Evolutionary conservation across 2,888 invertebrate genomes (phyloP), one percentile per base, ranked within the genome.

Genomic region (Onthophagus sagittarius): DNA sequence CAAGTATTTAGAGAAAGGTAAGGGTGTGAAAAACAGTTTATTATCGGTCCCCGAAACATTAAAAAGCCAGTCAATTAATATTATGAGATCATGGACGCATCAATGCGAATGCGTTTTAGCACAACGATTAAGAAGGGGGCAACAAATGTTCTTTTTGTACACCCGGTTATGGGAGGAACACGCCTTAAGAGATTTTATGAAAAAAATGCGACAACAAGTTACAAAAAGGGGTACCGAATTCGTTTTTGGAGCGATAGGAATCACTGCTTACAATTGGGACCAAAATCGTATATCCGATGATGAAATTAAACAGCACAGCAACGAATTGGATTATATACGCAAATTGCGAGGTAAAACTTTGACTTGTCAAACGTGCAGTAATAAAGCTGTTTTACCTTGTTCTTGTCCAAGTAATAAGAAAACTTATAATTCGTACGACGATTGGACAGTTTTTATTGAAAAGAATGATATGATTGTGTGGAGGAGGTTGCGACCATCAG

Each of bases 391-490:
- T 14, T 80, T 85, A n/a, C 89, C 88, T 78, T 90, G 89, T 78
- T 81, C 80, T 65, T 88, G 88, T 80, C 77, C 81, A 5, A 79
- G 79, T 11, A 72, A 75, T 33, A 80, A 62, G 62, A 75, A 71
- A 4, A 63, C 77, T 70, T 71, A 73, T 11, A 62, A n/a, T 23
- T 73, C 84, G 80, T 84, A 84, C 0, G 88, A 89, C 32, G 88
- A 90, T 13, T 94, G 94, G 96, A 87, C 88, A 71, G 93, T 94
- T 0, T 96, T 93, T 81, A 90, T 95, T 79, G 93, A 94, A 81
- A 90, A 93, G 11, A 88, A 92, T 71, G 93, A 94, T 80, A 90
- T 95, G 81, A 87, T 94, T 11, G 92, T 96, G 62, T 96, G 96
- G 96, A 87, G 93, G 74, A 91, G 90, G 78, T 90, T 92, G 80